Conservation (phyloP, 2,113 vertebrate genomes). For the Bufo bufo region DNA sequence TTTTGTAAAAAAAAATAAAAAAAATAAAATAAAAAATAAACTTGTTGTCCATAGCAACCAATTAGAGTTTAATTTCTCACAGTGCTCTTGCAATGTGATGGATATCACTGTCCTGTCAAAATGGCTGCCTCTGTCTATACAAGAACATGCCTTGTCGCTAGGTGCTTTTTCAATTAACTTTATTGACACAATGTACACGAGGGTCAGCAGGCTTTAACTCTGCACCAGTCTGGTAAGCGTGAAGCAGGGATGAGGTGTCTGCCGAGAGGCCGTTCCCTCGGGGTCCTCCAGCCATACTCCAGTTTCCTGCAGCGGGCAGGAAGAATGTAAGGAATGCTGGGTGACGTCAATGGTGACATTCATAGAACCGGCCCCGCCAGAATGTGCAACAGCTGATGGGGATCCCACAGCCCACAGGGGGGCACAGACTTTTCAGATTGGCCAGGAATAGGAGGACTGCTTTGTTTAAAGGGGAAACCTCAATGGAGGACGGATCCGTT, state of each 20-base stretch:
- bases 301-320: conserved; percentile 64
- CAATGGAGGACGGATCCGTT: no score
- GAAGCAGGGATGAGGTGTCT: background rate
- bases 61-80: no score
- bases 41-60: no score
- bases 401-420: background rate
- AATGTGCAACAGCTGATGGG: conserved; percentile 59
- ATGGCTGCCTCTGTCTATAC: background rate
- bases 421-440: no score
- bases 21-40: no score
- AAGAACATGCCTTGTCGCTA: background rate
- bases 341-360: conserved; percentile 79
- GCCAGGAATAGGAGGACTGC: no score
- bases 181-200: no score
- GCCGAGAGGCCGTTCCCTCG: background rate
- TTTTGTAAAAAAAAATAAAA: background rate
- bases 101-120: background rate
- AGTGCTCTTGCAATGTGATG: no score
- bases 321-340: conserved; percentile 71
- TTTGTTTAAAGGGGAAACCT: no score
- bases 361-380: conserved; percentile 65
- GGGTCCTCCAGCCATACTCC: conserved; percentile 52
- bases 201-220: background rate
- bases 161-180: background rate
- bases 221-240: background rate